These are phyloP conservation scores for Orius laevigatus DNA, from an alignment of 1,140 invertebrate genomes.

Conservation along the genomic window DNA sequence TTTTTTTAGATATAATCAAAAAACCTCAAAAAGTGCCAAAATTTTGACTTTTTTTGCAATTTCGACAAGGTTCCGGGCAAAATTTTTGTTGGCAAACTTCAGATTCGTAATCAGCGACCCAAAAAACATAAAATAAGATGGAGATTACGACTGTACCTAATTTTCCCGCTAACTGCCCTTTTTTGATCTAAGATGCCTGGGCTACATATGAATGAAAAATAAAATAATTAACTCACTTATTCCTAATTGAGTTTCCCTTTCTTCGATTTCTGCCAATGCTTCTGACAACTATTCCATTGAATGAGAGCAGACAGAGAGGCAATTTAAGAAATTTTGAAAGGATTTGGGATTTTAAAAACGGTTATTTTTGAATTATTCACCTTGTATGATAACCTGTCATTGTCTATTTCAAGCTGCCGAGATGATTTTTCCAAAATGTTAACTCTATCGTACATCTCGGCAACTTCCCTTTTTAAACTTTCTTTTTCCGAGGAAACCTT, in stretches of 20 bases:
- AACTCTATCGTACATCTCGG: constrained; percentile 24
- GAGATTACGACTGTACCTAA: too few species aligned
- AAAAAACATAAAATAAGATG: too few species aligned
- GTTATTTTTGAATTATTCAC: constrained; percentile 17
- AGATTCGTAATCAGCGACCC: too few species aligned
- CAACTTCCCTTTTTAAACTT: constrained; percentile 23
- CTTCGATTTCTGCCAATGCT: constrained; percentile 25
- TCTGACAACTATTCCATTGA: constrained; percentile 23
- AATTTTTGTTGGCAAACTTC: too few species aligned
- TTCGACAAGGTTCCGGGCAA: too few species aligned
- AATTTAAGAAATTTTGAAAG: constrained; percentile 1
- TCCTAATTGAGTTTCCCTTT: constrained; percentile 24
- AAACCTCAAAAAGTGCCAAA: too few species aligned
- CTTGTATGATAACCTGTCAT: constrained; percentile 27
- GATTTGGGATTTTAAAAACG: neutral
- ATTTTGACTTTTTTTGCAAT: too few species aligned
- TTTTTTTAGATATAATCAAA: too few species aligned
- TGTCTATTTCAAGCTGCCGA: constrained; percentile 25
- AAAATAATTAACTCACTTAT: constrained; percentile 12
- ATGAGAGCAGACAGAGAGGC: constrained; percentile 7
- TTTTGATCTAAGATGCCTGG: neutral
- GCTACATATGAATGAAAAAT: too few species aligned
- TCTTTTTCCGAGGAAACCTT: constrained; percentile 27
- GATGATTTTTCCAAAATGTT: constrained; percentile 24
- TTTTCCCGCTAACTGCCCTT: too few species aligned